Conservation (phyloP, 2,797 vertebrate genomes). For the Phataginus tetradactyla region DNA sequence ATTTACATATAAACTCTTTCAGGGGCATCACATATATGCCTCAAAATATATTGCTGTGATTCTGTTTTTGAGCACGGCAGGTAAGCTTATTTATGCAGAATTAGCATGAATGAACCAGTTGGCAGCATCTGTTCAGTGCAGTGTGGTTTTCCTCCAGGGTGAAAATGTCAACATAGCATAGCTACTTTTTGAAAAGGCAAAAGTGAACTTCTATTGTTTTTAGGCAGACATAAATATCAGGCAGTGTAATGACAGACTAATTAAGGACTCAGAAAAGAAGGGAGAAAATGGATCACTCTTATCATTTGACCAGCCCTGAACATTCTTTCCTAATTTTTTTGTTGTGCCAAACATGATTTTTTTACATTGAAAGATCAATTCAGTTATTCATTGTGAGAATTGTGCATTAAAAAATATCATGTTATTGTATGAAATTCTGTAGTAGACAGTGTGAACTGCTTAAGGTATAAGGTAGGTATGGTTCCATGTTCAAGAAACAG, state of each 20-base stretch:
- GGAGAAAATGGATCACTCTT: slow-evolving; percentile 40
- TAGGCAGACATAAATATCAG: slow-evolving; percentile 57
- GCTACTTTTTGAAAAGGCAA: slow-evolving; percentile 48
- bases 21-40: background rate
- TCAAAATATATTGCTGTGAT: background rate
- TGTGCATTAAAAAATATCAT: background rate
- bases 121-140: slow-evolving; percentile 30
- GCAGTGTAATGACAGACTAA: slow-evolving; percentile 31
- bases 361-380: slow-evolving; percentile 1
- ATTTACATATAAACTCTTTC: background rate
- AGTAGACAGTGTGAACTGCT: background rate
- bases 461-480: background rate
- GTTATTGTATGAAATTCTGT: background rate
- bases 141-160: slow-evolving; percentile 53
- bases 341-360: background rate
- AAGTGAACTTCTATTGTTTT: slow-evolving; percentile 57
- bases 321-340: slow-evolving; percentile 33
- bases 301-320: background rate
- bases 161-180: slow-evolving; percentile 54
- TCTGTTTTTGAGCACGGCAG: background rate
- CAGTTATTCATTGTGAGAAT: background rate
- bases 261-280: slow-evolving; percentile 15
- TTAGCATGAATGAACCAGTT: slow-evolving; percentile 3
- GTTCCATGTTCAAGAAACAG: background rate
- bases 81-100: slow-evolving; percentile 54